These are phyloP conservation scores for Drosophila basisetae DNA, from an alignment of 2,888 invertebrate species.

Conservation along the genomic window DNA sequence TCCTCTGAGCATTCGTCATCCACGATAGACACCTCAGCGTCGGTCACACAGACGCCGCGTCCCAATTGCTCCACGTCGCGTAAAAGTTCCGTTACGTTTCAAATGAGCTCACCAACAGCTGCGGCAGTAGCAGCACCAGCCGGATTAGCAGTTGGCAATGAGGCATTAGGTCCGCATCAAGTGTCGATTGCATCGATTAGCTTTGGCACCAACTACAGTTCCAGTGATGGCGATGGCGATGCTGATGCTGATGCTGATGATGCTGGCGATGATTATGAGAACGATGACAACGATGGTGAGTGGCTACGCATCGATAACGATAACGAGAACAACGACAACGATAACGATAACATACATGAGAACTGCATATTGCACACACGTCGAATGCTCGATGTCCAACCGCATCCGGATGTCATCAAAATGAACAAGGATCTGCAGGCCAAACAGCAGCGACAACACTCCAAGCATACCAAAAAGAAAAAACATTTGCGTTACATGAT, in stretches of 20 bases:
- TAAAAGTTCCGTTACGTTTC: slow-evolving; percentile 85
- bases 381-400: slow-evolving; percentile 82
- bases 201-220: slow-evolving; percentile 74
- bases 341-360: slow-evolving; percentile 47
- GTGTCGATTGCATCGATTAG: slow-evolving; percentile 75
- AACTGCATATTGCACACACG: slow-evolving; percentile 78
- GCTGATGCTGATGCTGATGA: slow-evolving; percentile 28
- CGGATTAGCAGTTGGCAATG: slow-evolving; percentile 22
- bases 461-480: slow-evolving; percentile 54
- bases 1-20: slow-evolving; percentile 81
- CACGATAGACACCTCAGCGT: slow-evolving; percentile 35
- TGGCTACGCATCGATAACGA: slow-evolving; percentile 28
- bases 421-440: slow-evolving; percentile 75
- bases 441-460: slow-evolving; percentile 65
- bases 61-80: slow-evolving; percentile 76
- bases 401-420: slow-evolving; percentile 83
- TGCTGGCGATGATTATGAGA: background rate
- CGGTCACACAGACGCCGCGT: slow-evolving; percentile 46
- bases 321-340: slow-evolving; percentile 19
- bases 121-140: slow-evolving; percentile 36
- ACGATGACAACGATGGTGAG: slow-evolving; percentile 37
- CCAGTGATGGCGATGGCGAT: slow-evolving; percentile 45
- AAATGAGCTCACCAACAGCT: slow-evolving; percentile 57
- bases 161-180: slow-evolving; percentile 29
- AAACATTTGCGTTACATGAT: slow-evolving; percentile 52